A percentile compares a stretch with the other conserved stretches of the same genome.
Conservation (phyloP, 1,140 invertebrate species). For the Habropoda laboriosa region DNA sequence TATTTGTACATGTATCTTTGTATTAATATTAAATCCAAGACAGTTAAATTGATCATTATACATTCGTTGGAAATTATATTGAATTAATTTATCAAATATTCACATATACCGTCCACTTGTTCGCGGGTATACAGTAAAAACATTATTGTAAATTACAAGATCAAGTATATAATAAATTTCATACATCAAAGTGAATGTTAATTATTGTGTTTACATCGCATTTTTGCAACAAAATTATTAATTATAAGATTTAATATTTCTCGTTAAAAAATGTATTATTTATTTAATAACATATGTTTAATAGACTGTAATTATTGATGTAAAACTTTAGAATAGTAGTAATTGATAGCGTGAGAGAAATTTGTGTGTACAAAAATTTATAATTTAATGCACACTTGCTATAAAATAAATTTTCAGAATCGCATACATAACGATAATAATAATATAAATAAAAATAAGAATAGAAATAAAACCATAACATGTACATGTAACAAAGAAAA, state of each 20-base stretch:
- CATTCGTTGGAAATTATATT: background rate
- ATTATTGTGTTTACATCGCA: background rate
- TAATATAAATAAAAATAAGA: too few species aligned
- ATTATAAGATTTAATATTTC: background rate
- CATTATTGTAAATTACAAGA: constrained; percentile 12
- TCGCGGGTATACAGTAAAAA: constrained; percentile 10
- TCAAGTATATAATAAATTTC: constrained; percentile 41
- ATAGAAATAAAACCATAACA: too few species aligned
- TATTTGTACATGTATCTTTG: constrained; percentile 1
- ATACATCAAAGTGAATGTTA: background rate
- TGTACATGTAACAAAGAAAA: too few species aligned
- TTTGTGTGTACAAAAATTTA: background rate
- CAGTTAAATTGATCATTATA: background rate
- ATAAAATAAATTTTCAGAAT: too few species aligned
- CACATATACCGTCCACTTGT: constrained; percentile 37
- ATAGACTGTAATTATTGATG: too few species aligned
- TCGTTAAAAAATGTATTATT: too few species aligned
- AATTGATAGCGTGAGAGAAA: too few species aligned
- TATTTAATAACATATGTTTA: too few species aligned
- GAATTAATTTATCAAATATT: constrained; percentile 33
- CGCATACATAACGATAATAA: too few species aligned
- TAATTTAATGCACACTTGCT: background rate
- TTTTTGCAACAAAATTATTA: background rate
- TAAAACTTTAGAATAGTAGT: background rate
- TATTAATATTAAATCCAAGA: background rate